These are phyloP conservation scores for Adrianichthys oophorus DNA, from an alignment of 2,797 vertebrate species.

Conservation along the genomic window DNA sequence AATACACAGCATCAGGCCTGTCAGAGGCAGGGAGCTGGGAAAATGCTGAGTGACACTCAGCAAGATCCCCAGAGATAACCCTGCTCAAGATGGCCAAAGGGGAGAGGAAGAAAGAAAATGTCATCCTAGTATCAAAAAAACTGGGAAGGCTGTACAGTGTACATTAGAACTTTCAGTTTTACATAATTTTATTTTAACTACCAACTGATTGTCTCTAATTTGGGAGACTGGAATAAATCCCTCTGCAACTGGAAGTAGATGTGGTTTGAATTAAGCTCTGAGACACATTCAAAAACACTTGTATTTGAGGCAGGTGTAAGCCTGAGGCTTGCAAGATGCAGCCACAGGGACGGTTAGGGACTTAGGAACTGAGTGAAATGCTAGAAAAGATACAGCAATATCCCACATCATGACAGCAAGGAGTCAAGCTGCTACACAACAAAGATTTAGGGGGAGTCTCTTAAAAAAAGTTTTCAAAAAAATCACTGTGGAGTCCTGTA, in stretches of 20 bases:
- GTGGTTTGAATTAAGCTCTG: constrained; percentile 15
- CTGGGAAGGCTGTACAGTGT: background rate
- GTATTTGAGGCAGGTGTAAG: constrained; percentile 24
- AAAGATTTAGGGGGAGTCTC: constrained; percentile 43
- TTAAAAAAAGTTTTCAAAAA: background rate
- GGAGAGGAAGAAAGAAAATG: constrained; percentile 7
- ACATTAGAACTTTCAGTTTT: constrained; percentile 3
- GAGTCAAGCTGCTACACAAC: constrained; percentile 6
- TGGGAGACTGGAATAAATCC: constrained; percentile 17
- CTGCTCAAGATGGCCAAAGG: constrained; percentile 34
- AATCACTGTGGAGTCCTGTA: too few relatives aligned
- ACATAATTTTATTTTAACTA: constrained; percentile 44
- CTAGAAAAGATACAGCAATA: constrained; percentile 1
- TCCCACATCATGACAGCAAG: constrained; percentile 15
- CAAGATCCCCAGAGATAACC: constrained; percentile 42
- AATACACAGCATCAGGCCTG: constrained; percentile 51
- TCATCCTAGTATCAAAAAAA: constrained; percentile 26
- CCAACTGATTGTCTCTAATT: constrained; percentile 15
- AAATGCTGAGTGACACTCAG: constrained; percentile 63
- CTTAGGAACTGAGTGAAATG: constrained; percentile 15
- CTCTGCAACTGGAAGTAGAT: too few relatives aligned
- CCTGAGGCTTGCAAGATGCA: constrained; percentile 29
- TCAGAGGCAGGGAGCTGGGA: constrained; percentile 30
- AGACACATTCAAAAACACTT: constrained; percentile 15
- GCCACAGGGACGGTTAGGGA: constrained; percentile 18